phyloP scores from a whole-genome alignment of 2,113 vertebrate species.

The Rhadina sibilatrix region DNA sequence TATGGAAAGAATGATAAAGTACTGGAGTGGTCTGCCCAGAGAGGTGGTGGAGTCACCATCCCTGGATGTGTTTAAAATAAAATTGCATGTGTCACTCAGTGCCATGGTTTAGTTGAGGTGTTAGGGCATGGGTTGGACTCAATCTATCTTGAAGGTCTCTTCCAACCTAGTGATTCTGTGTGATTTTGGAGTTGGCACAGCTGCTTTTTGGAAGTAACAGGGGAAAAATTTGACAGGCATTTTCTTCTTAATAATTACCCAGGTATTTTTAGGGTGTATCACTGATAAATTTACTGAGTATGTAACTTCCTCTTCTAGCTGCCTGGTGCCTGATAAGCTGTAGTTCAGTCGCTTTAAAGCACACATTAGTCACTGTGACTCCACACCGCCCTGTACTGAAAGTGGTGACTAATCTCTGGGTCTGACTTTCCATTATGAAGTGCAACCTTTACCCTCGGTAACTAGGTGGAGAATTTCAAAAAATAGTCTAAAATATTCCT shows the following conservation, averaged over 20 bases:
- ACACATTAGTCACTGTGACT: slow-evolving; percentile 29
- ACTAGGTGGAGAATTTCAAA: not conserved
- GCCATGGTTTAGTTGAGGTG: not conserved
- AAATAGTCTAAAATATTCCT: not conserved
- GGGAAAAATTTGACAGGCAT: not conserved
- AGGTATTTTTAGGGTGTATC: not conserved
- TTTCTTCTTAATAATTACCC: not conserved
- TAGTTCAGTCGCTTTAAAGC: not conserved
- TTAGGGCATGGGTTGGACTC: not conserved
- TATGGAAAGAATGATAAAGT: not conserved
- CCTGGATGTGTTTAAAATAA: not conserved
- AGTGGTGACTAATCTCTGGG: slow-evolving; percentile 25
- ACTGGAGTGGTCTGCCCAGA: not conserved
- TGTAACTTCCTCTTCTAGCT: not conserved
- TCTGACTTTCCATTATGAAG: not conserved
- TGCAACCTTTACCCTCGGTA: not conserved
- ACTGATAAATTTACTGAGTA: not conserved
- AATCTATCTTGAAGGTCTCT: not conserved
- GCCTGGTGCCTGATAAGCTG: not conserved
- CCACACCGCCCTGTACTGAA: not conserved
- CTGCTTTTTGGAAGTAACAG: not conserved
- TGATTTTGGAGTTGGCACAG: not conserved
- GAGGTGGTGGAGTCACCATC: too few species aligned
- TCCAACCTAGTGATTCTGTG: not conserved
- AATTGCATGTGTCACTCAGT: not conserved